phyloP scores from a whole-genome alignment of 1,140 invertebrate species.

The Metaphire vulgaris region DNA sequence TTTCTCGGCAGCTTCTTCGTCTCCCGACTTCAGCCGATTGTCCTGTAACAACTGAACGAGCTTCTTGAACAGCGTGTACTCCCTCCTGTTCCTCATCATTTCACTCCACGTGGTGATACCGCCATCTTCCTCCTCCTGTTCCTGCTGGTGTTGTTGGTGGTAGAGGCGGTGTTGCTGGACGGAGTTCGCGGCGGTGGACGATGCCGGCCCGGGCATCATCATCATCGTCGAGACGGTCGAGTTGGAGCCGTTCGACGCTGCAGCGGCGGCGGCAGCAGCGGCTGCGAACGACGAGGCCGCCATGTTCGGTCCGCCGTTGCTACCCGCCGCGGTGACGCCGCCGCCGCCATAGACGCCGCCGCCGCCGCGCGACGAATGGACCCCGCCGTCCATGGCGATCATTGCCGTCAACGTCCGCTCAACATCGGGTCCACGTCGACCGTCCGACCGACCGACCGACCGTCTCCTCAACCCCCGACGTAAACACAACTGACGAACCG shows the following conservation, averaged over 20 bases:
- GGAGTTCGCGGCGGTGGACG: background rate
- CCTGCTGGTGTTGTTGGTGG: no score
- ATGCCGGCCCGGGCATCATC: background rate
- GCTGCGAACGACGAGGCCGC: background rate
- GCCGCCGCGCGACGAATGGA: no score
- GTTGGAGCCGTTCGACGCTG: background rate
- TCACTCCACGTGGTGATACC: background rate
- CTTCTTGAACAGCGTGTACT: conserved; percentile 13
- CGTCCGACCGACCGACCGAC: no score
- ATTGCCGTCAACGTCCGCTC: background rate
- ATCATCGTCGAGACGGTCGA: background rate
- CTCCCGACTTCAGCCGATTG: conserved; percentile 17
- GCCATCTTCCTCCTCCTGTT: background rate
- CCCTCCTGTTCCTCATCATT: background rate
- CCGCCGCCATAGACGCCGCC: background rate
- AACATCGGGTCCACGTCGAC: no score
- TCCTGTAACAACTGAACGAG: conserved; percentile 19
- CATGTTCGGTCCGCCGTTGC: background rate
- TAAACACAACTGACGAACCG: no score
- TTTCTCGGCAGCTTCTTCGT: conserved; percentile 11
- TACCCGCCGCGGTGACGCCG: background rate
- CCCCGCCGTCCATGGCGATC: background rate
- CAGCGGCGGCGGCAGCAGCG: background rate
- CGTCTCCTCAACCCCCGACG: no score
- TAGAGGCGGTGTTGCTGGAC: no score